Percentiles rank a stretch among this genome's conserved stretches.
Evolutionary conservation across 2,113 vertebrate genomes (phyloP).

Genomic region (Pseudonaja textilis): DNA sequence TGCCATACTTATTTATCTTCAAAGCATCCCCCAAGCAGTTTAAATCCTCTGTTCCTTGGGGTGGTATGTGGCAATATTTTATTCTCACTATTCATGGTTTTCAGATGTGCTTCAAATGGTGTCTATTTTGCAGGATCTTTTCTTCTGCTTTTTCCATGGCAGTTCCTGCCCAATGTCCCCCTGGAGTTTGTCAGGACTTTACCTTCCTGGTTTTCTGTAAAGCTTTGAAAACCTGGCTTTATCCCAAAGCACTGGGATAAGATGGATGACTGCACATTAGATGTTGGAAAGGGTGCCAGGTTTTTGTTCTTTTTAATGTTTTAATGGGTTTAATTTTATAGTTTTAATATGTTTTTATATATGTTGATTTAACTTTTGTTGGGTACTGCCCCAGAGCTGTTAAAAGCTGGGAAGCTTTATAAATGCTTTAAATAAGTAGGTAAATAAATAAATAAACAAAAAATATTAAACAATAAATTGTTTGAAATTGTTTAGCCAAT

Average conservation of each 20-base stretch:
- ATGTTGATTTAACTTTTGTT: not conserved
- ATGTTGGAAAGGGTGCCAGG: not conserved
- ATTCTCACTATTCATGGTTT: not conserved
- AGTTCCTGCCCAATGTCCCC: no score
- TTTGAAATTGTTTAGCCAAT: not conserved
- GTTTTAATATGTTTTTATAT: not conserved
- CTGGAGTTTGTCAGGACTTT: not conserved
- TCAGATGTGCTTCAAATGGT: not conserved
- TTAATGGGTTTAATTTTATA: not conserved
- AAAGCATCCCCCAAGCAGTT: not conserved
- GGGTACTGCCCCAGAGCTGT: not conserved
- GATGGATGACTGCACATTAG: not conserved
- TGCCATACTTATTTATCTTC: not conserved
- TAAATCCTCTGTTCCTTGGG: not conserved
- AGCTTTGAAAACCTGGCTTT: not conserved
- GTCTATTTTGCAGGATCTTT: not conserved
- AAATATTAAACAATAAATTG: not conserved
- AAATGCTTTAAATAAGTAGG: not conserved
- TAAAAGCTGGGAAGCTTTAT: not conserved
- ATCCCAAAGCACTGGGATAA: not conserved
- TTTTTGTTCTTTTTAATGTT: not conserved
- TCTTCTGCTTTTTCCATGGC: not conserved
- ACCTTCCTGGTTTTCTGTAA: not conserved
- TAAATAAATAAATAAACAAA: not conserved
- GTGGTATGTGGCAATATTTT: not conserved